Conservation (phyloP, 2,888 invertebrate genomes). For the Aphodius granarius region DNA sequence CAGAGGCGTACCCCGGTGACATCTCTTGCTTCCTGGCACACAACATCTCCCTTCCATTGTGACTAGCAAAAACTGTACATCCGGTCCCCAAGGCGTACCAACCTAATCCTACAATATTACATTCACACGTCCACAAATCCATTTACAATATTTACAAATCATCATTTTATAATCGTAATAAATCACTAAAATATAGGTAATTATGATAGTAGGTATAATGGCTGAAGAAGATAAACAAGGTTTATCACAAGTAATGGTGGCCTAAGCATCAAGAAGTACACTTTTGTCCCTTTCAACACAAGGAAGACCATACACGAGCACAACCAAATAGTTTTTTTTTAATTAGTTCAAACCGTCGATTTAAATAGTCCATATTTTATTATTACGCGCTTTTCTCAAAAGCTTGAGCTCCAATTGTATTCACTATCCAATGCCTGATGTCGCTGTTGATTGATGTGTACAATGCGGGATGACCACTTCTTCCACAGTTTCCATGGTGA, state of each 20-base stretch:
- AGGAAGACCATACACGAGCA: neutral
- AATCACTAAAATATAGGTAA: neutral
- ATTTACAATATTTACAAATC: constrained; percentile 39
- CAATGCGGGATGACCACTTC: constrained; percentile 60
- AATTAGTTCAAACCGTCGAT: neutral
- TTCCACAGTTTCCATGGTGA: constrained; percentile 63
- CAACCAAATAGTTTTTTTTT: neutral
- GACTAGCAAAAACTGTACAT: constrained; percentile 37
- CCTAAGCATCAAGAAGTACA: neutral
- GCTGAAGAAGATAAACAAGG: neutral
- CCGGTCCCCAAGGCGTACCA: neutral
- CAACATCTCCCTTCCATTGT: constrained; percentile 29
- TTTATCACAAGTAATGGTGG: constrained; percentile 6
- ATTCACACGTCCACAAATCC: constrained; percentile 9
- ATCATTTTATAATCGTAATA: neutral
- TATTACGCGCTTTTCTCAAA: constrained; percentile 25
- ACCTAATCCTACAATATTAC: constrained; percentile 1
- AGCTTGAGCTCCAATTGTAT: constrained; percentile 48
- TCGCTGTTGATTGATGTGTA: constrained; percentile 55
- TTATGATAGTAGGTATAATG: neutral
- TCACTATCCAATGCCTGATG: constrained; percentile 52
- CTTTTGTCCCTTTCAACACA: neutral
- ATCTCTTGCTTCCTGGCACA: constrained; percentile 40
- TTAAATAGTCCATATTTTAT: neutral
- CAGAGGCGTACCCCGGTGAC: constrained; percentile 33